phyloP scores from a whole-genome alignment of 53 echinoderm and acorn worm species.

The Echinometra lucunter region DNA sequence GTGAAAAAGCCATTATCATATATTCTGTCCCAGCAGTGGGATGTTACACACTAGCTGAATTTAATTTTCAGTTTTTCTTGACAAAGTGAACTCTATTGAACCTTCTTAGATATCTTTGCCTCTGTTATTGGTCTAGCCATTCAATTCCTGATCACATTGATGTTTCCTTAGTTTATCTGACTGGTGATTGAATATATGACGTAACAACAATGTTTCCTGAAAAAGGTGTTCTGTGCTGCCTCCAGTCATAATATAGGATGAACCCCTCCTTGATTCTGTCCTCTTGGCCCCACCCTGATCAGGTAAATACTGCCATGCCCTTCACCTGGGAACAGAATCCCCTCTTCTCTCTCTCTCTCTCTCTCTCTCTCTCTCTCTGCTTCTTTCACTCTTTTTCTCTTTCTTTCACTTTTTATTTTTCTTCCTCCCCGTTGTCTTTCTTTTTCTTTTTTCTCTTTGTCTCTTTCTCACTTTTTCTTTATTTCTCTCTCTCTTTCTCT shows the following conservation, averaged over 20 bases:
- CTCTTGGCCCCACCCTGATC: background rate
- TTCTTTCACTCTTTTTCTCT: background rate
- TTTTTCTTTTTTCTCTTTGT: background rate
- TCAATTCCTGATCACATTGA: background rate
- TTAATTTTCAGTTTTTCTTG: too few species aligned
- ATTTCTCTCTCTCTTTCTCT: background rate
- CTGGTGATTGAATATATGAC: background rate
- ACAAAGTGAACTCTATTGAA: too few species aligned
- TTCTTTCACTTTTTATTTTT: background rate
- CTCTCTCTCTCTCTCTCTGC: background rate
- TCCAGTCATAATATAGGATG: background rate
- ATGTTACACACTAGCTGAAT: too few species aligned
- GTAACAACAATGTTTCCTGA: background rate
- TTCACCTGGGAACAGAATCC: background rate
- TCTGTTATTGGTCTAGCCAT: background rate
- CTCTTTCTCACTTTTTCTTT: background rate
- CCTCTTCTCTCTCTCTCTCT: background rate
- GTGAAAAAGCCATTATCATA: too few species aligned
- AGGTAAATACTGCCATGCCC: background rate
- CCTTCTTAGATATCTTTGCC: too few species aligned
- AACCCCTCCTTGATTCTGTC: background rate
- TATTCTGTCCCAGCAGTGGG: too few species aligned
- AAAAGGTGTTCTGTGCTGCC: background rate
- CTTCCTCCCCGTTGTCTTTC: background rate
- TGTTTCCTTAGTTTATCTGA: background rate